Evolutionary conservation across 2,113 vertebrate genomes (phyloP).

Genomic region (Planiliza haematocheilus): DNA sequence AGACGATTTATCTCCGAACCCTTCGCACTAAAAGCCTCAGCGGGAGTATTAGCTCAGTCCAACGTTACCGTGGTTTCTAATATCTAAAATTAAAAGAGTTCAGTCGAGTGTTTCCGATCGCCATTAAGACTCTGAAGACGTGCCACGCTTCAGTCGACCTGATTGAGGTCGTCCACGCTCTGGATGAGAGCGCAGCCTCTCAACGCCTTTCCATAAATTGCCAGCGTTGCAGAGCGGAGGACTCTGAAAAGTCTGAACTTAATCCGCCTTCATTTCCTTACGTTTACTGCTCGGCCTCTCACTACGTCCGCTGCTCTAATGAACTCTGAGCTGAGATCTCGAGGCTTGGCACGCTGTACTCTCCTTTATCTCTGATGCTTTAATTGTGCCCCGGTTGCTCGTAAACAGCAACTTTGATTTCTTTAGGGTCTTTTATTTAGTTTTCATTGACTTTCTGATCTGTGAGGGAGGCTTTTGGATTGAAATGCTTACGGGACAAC

Average conservation of each 20-base stretch:
- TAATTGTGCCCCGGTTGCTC: slow-evolving; percentile 16
- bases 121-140: background rate
- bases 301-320: background rate
- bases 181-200: background rate
- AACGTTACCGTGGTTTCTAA: background rate
- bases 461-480: no score
- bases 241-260: slow-evolving; percentile 27
- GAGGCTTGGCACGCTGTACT: background rate
- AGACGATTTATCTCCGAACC: no score
- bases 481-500: no score
- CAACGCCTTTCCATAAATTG: slow-evolving; percentile 12
- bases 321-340: slow-evolving; percentile 17
- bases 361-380: slow-evolving; percentile 6
- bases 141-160: slow-evolving; percentile 1
- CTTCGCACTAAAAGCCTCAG: background rate
- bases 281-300: no score
- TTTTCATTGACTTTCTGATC: no score
- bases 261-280: slow-evolving; percentile 20
- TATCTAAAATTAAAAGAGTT: background rate
- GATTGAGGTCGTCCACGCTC: slow-evolving; percentile 2
- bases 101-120: slow-evolving; percentile 1
- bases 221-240: slow-evolving; percentile 5
- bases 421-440: no score
- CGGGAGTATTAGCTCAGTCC: background rate
- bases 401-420: background rate